Percentiles rank a stretch among this genome's conserved stretches.
Evolutionary conservation across 23 tunicate species (phyloP).

Genomic region (Ascidia mentula): DNA sequence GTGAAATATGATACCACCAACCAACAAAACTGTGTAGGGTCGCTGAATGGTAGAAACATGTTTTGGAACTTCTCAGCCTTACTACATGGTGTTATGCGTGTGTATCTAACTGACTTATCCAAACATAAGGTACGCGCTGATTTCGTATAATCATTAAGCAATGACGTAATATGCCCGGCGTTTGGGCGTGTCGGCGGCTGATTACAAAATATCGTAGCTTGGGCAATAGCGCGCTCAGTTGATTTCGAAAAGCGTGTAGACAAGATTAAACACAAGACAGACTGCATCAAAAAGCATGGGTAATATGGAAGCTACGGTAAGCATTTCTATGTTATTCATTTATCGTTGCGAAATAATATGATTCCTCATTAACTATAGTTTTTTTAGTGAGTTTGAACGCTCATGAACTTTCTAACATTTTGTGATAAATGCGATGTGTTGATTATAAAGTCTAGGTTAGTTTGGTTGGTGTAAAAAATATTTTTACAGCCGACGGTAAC

Average conservation of each 20-base stretch:
- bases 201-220: neutral
- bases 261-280: neutral
- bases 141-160: neutral
- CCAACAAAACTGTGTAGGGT: too few species aligned
- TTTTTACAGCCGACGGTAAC: conserved; percentile 82
- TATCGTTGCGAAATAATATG: neutral
- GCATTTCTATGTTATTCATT: neutral
- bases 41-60: too few species aligned
- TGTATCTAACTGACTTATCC: neutral
- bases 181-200: neutral
- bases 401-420: too few species aligned
- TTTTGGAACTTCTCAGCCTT: too few species aligned
- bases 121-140: neutral
- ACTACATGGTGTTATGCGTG: too few species aligned
- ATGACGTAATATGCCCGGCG: neutral
- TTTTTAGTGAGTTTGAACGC: too few species aligned
- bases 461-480: neutral
- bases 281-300: conserved; percentile 14
- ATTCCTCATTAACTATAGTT: too few species aligned
- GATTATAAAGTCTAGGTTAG: neutral
- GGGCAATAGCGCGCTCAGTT: neutral
- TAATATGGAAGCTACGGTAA: conserved; percentile 28
- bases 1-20: too few species aligned
- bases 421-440: neutral
- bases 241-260: neutral